Conservation (phyloP, 2,888 invertebrate genomes). For the Heteropelma amictum region DNA sequence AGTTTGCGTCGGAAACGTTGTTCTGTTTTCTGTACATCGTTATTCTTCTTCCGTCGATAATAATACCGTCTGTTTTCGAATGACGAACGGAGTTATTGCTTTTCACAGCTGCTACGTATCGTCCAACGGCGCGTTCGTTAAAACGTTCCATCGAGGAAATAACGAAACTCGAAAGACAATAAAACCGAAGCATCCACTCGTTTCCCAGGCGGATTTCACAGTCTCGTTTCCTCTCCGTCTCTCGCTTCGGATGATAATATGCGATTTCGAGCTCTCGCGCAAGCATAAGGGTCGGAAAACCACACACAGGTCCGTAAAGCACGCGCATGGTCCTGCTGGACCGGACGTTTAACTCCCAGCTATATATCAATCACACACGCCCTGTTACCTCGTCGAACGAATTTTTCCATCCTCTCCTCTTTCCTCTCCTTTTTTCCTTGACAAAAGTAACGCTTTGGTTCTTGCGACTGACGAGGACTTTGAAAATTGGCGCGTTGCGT, state of each 20-base stretch:
- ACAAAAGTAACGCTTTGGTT: constrained; percentile 62
- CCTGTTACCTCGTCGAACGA: constrained; percentile 15
- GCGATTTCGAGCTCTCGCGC: constrained; percentile 20
- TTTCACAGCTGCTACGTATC: background rate
- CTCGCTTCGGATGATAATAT: constrained; percentile 26
- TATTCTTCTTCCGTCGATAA: too few relatives aligned
- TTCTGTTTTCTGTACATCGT: too few relatives aligned
- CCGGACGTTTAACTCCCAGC: constrained; percentile 55
- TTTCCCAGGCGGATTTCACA: background rate
- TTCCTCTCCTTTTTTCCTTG: background rate
- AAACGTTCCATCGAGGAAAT: background rate
- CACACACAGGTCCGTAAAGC: constrained; percentile 22
- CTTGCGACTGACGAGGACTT: too few relatives aligned
- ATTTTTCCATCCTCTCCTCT: background rate
- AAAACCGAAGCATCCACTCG: constrained; percentile 44
- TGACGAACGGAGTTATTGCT: background rate
- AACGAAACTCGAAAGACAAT: constrained; percentile 17
- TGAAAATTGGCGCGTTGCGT: too few relatives aligned
- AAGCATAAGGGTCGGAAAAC: constrained; percentile 31
- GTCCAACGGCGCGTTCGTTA: background rate
- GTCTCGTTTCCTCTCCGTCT: constrained; percentile 10
- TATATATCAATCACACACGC: constrained; percentile 66
- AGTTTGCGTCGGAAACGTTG: too few relatives aligned
- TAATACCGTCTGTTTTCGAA: background rate
- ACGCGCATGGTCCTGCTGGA: constrained; percentile 21